Percentiles rank a stretch among this genome's conserved stretches.
Evolutionary conservation across 2,797 vertebrate species (phyloP).

Genomic region (Xerus rutilus): DNA sequence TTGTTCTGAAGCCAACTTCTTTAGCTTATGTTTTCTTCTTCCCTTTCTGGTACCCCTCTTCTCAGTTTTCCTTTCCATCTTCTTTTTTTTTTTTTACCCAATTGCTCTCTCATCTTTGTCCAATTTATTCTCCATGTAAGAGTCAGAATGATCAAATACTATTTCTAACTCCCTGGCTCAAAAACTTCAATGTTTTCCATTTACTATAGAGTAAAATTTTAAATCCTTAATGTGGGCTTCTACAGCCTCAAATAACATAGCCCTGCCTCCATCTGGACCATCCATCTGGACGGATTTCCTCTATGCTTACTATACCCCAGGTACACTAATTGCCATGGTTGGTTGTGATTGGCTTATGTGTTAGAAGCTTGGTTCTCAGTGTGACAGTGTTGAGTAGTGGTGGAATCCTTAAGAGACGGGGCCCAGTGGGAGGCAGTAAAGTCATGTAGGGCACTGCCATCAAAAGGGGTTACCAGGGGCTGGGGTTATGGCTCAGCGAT

Average conservation of each 20-base stretch:
- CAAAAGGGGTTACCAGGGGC: neutral
- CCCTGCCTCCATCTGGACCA: neutral
- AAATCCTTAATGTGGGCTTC: neutral
- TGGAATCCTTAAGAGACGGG: neutral
- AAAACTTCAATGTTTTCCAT: neutral
- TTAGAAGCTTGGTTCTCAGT: neutral
- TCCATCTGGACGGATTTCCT: neutral
- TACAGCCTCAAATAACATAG: neutral
- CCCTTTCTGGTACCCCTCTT: neutral
- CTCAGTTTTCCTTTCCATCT: neutral
- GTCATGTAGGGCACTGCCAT: neutral
- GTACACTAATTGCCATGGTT: neutral
- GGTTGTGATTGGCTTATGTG: no score
- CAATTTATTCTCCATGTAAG: neutral
- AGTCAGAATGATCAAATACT: neutral
- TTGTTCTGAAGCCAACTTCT: neutral
- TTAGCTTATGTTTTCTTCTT: neutral
- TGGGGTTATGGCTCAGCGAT: no score
- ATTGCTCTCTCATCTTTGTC: neutral
- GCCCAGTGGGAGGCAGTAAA: neutral
- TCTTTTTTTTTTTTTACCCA: neutral
- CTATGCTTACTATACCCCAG: neutral
- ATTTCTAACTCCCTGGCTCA: neutral
- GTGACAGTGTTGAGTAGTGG: neutral
- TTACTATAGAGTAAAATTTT: conserved; percentile 5